Evolutionary conservation across 2,888 invertebrate genomes (phyloP), one percentile per base, ranked within the genome.

Genomic region (Pseudolycoriella hygida): DNA sequence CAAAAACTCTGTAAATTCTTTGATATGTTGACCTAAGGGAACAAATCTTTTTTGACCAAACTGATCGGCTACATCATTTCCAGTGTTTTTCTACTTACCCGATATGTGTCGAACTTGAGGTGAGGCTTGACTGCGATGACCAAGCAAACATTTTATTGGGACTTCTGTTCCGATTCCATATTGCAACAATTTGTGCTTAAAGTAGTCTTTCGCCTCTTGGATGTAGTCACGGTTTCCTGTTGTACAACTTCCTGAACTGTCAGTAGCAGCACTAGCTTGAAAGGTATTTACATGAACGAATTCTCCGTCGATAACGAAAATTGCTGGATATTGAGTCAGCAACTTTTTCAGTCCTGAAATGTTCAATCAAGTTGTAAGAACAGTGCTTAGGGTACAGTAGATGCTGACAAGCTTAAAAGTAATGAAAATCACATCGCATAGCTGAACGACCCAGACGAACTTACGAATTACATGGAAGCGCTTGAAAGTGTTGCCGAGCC

Each of bases 31-130:
- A 14, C 82, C 78, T 64, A 42, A 5, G 37, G 39, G 25, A 19
- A 44, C 14, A 44, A 30, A 43, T 46, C n/a, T n/a, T n/a, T n/a
- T n/a, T n/a, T n/a, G n/a, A n/a, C n/a, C n/a, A n/a, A n/a, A n/a
- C n/a, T n/a, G n/a, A n/a, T 37, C 32, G 12, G n/a, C n/a, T 12
- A 34, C n/a, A 12, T 4, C 12, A 34, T 34, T 5, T 14, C 3
- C 8, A 44, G 32, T 31, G 17, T n/a, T 34, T 32, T 8, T 20
- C 14, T 25, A 32, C 54, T 54, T 48, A 52, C 80, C 85, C 52
- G 93, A 93, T 57, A 94, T 90, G 65, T 94, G 90, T 50, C 97
- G 78, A 53, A 98, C 93, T 72, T 96, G 96, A 14, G 90, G 89
- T 48, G 93, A 87, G 17, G 97, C 97, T 67, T 89, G 93, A 52